A percentile compares a stretch with the other conserved stretches of the same genome.
These are phyloP conservation scores for Cephus runcator DNA, from an alignment of 2,888 invertebrate genomes.

Conservation along the genomic window DNA sequence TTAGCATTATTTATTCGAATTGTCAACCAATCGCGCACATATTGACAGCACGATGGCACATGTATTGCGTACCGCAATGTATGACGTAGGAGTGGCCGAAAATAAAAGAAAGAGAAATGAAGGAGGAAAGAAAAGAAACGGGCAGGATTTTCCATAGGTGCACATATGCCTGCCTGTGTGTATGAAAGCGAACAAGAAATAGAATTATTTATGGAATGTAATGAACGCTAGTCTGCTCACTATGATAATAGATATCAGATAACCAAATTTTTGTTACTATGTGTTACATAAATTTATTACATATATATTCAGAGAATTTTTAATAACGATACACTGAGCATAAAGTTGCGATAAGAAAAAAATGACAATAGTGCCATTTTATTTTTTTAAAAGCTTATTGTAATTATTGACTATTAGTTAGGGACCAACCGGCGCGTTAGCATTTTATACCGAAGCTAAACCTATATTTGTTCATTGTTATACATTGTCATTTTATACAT, in stretches of 20 bases:
- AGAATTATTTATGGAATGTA: not conserved
- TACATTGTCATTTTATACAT: conserved; percentile 33
- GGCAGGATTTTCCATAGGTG: not conserved
- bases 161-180: too few relatives aligned
- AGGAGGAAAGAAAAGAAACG: not conserved
- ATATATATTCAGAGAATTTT: conserved; percentile 7
- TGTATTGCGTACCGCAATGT: not conserved
- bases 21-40: not conserved
- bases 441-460: conserved; percentile 27
- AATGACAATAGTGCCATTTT: conserved; percentile 39
- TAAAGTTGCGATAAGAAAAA: conserved; percentile 11
- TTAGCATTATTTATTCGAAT: conserved; percentile 25
- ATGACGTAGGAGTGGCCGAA: too few relatives aligned
- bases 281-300: conserved; percentile 11
- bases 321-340: conserved; percentile 8
- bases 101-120: too few relatives aligned
- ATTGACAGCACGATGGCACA: conserved; percentile 1
- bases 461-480: conserved; percentile 9
- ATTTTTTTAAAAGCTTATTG: conserved; percentile 29
- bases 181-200: not conserved
- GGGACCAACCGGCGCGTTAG: conserved; percentile 36
- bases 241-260: conserved; percentile 16
- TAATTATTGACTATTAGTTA: conserved; percentile 31
- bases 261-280: conserved; percentile 19
- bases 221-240: conserved; percentile 18